A percentile compares a stretch with the other conserved stretches of the same genome.
These are phyloP conservation scores for Lindbergichthys nudifrons DNA, from an alignment of 2,797 vertebrate genomes.

Conservation along the genomic window DNA sequence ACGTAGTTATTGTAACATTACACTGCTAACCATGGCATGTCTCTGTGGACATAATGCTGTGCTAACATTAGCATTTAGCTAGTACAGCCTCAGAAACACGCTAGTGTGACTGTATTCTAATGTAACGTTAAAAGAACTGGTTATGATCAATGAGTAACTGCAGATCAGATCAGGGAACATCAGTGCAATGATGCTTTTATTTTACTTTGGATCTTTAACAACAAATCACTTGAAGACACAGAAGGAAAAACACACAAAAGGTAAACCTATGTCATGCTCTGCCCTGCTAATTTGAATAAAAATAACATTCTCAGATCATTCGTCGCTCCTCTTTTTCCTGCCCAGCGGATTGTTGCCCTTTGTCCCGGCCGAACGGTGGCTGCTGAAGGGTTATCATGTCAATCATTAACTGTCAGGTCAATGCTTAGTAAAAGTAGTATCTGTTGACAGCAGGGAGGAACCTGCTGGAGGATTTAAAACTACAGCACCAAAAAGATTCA, in stretches of 20 bases:
- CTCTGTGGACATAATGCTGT: neutral
- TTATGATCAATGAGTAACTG: conserved; percentile 34
- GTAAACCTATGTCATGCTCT: neutral
- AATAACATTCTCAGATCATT: too few species aligned
- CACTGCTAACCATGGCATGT: neutral
- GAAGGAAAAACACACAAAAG: neutral
- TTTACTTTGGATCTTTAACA: conserved; percentile 1
- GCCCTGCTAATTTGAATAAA: neutral
- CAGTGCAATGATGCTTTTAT: neutral
- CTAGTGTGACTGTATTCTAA: neutral
- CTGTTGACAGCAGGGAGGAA: conserved; percentile 26
- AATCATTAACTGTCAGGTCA: conserved; percentile 69
- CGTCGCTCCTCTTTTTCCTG: neutral
- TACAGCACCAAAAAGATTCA: too few species aligned
- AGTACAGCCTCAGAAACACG: neutral
- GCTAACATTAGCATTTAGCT: conserved; percentile 5
- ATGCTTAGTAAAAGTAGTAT: conserved; percentile 44
- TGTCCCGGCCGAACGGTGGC: conserved; percentile 24
- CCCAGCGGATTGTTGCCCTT: conserved; percentile 5
- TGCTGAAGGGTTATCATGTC: conserved; percentile 31
- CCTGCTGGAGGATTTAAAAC: neutral
- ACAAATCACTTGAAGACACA: neutral
- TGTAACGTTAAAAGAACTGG: neutral
- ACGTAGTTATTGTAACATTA: neutral
- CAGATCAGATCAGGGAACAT: neutral